Evolutionary conservation across 2,888 invertebrate species (phyloP), one percentile per base, ranked within the genome.

Genomic region (Rhingia rostrata): DNA sequence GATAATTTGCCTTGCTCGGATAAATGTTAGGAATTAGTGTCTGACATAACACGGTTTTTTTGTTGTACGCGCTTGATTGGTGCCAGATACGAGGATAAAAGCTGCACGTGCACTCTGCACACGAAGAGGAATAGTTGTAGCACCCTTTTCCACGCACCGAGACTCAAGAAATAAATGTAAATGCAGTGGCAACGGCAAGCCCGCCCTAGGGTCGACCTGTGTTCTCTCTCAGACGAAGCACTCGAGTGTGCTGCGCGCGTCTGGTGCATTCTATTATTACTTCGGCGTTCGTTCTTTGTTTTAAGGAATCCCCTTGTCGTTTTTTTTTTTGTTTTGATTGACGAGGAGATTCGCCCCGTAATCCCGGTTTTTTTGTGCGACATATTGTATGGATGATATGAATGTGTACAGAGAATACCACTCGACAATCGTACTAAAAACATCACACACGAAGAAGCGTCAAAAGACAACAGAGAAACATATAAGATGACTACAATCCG

Each of bases 21-120:
- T 66, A 51, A 56, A 72, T 78, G 64, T 66, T 78, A 39, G 82
- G 54, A 72, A 82, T 82, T 72, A 72, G 72, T 66, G 66, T 70
- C 70, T 54, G 39, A 75, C 75, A 70, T 61, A 80, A 63, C 66
- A 45, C 58, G 39, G 64, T 64, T 70, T 77, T 41, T 54, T 49
- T 35, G 39, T 49, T 22, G 22, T 22, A 22, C 22, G 22, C 22
- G 61, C 10, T 58, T 66, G 66, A 79, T 60, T 73, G 73, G n/a
- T 6, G 4, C n/a, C 43, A 54, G 10, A 32, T n/a, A 4, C 33
- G 14, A 1, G 14, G 33, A 7, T 35, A 10, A n/a, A 33, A 56
- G 12, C 54, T 66, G 73, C 64, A 79, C 79, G 79, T 79, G 79
- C 79, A 72, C 61, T 63, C 41, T 41, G 39, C 39, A 64, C 45